Percentiles rank a stretch among this genome's conserved stretches.
Evolutionary conservation across 2,888 invertebrate genomes (phyloP).

Genomic region (Gnatocerus cornutus): DNA sequence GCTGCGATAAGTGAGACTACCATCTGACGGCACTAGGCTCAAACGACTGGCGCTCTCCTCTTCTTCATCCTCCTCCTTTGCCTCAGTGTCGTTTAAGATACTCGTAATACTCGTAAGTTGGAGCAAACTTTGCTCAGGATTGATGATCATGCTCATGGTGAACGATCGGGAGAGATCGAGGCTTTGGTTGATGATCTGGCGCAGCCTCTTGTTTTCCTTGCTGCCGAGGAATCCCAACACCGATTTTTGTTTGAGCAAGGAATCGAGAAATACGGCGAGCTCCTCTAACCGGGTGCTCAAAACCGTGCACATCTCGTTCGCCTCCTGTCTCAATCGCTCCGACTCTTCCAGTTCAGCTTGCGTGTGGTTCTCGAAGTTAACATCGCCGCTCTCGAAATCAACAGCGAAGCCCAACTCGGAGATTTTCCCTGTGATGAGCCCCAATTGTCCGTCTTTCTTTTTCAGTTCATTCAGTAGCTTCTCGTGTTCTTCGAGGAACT

Average conservation of each 20-base stretch:
- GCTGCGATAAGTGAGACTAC: conserved; percentile 64
- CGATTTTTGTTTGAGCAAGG: conserved; percentile 77
- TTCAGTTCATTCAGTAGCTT: conserved; percentile 68
- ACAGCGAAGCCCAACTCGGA: conserved; percentile 63
- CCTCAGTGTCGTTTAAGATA: conserved; percentile 66
- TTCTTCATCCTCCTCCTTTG: conserved; percentile 51
- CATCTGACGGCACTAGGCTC: conserved; percentile 64
- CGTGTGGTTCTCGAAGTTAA: conserved; percentile 54
- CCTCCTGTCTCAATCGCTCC: conserved; percentile 68
- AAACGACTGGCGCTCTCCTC: conserved; percentile 51
- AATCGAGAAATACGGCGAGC: conserved; percentile 78
- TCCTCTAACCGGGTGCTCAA: conserved; percentile 78
- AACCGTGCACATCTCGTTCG: conserved; percentile 71
- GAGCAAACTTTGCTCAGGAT: conserved; percentile 71
- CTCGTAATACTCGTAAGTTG: conserved; percentile 72
- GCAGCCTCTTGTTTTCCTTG: conserved; percentile 72
- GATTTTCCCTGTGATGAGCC: conserved; percentile 64
- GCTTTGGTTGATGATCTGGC: conserved; percentile 74
- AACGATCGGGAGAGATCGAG: conserved; percentile 74
- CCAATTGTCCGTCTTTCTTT: conserved; percentile 66
- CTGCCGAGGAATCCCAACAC: conserved; percentile 73
- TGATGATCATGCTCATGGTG: conserved; percentile 69
- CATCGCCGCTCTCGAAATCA: conserved; percentile 39
- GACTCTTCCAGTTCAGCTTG: conserved; percentile 66
- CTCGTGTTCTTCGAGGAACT: conserved; percentile 56